Base-by-base conservation (phyloP, 2,888 invertebrate genomes). In the Phalera bucephala region DNA sequence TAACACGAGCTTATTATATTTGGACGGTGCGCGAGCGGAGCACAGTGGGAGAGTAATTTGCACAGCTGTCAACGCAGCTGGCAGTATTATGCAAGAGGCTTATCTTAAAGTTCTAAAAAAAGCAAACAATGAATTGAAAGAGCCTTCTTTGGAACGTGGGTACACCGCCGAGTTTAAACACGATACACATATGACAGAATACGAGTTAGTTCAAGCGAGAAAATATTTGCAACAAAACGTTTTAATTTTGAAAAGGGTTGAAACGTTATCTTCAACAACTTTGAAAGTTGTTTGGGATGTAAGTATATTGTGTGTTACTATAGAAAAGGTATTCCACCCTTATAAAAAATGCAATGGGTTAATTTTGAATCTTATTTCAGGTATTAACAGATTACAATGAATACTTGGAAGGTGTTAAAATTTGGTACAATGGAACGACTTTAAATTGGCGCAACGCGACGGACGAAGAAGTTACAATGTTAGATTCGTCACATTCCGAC, bases 261-360 rank as follows among this genome's bases (percentile, higher is more conserved):
- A 91, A 70, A 91, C 95, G 27, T 83, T 95, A 64, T 94, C 94
- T 55, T 93, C 96, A 11, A 95, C 94, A 27, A 93, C 95, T 33
- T 92, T 96, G 23, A 93, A 94, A 80, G 92, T 96, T 62, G 93
- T 93, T 62, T 96, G 96, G 96, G 94, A 94, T 90, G 94, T 95
- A 76, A 90, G 93, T 92, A 44, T 48, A 35, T 34, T n/a, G n/a
- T n/a, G n/a, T n/a, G n/a, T n/a, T n/a, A n/a, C n/a, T n/a, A n/a
- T n/a, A n/a, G n/a, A n/a, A n/a, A n/a, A n/a, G n/a, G n/a, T n/a
- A n/a, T n/a, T n/a, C n/a, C n/a, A n/a, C n/a, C n/a, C n/a, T n/a
- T n/a, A n/a, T n/a, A n/a, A n/a, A n/a, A n/a, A n/a, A n/a, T n/a
- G n/a, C n/a, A n/a, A n/a, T n/a, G n/a, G n/a, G n/a, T n/a, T n/a